phyloP scores from a whole-genome alignment of 2,797 vertebrate species.

The Acipenser transmontanus region DNA sequence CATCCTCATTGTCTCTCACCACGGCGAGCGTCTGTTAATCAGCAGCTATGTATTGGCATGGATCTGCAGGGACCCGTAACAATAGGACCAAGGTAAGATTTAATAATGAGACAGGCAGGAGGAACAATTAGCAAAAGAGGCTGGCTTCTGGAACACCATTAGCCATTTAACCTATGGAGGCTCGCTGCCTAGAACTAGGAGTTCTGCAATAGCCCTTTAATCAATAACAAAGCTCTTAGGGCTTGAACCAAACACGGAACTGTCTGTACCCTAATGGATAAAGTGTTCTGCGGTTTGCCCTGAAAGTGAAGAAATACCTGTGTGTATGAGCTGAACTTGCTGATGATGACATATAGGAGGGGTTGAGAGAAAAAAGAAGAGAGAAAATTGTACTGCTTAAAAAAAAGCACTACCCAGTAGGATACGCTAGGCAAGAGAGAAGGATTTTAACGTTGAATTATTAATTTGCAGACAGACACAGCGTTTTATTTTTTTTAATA shows the following conservation, averaged over 20 bases:
- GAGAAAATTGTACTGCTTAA: neutral
- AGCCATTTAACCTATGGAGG: too few relatives aligned
- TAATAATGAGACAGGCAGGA: too few relatives aligned
- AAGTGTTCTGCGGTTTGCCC: neutral
- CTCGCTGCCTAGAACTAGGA: too few relatives aligned
- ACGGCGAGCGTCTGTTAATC: too few relatives aligned
- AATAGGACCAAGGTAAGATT: too few relatives aligned
- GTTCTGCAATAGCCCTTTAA: neutral
- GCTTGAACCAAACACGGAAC: conserved; percentile 6
- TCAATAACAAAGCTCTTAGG: conserved; percentile 19
- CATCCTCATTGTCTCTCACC: too few relatives aligned
- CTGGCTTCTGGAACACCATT: too few relatives aligned
- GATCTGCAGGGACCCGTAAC: too few relatives aligned
- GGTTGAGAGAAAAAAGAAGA: neutral
- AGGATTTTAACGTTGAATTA: conserved; percentile 57
- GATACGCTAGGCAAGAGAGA: conserved; percentile 18
- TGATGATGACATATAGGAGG: neutral
- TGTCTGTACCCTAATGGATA: neutral
- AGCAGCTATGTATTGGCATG: too few relatives aligned
- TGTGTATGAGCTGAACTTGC: neutral
- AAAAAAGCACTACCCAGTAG: conserved; percentile 11
- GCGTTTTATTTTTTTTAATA: conserved; percentile 65
- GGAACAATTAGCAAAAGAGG: too few relatives aligned
- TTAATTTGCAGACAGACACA: conserved; percentile 53
- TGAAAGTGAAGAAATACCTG: neutral